Percentiles rank a stretch among this genome's conserved stretches.
phyloP scores from a whole-genome alignment of 2,888 invertebrate genomes.

The Yponomeuta sedellus region DNA sequence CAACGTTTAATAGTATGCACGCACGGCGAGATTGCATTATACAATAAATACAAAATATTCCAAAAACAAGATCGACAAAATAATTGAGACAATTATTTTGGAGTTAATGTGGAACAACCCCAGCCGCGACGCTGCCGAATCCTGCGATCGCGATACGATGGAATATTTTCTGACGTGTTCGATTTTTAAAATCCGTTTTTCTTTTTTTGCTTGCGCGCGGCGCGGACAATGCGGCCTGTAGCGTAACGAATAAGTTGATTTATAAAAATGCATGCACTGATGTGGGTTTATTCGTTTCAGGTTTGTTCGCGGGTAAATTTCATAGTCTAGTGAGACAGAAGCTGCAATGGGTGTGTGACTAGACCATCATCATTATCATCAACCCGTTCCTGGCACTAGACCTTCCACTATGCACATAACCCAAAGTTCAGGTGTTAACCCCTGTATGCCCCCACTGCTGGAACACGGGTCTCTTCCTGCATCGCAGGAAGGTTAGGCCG shows the following conservation, averaged over 20 bases:
- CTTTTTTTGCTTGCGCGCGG: constrained; percentile 41
- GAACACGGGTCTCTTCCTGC: too few relatives aligned
- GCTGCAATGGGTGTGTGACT: too few relatives aligned
- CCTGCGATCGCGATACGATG: constrained; percentile 45
- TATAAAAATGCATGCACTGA: constrained; percentile 53
- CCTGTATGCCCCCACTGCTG: too few relatives aligned
- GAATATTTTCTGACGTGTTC: constrained; percentile 62
- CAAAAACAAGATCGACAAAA: neutral
- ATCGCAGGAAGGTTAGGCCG: too few relatives aligned
- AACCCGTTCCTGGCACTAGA: too few relatives aligned
- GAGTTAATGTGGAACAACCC: constrained; percentile 25
- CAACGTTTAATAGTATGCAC: too few relatives aligned
- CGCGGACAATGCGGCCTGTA: constrained; percentile 61
- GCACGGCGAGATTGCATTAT: too few relatives aligned
- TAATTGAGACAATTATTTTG: neutral
- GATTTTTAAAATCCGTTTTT: constrained; percentile 46
- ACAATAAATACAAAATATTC: too few relatives aligned
- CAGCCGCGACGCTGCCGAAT: constrained; percentile 32
- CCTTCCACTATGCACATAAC: too few relatives aligned
- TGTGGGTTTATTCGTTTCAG: constrained; percentile 31
- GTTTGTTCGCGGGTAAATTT: neutral
- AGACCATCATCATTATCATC: too few relatives aligned
- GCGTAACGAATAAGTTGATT: constrained; percentile 69
- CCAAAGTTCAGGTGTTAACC: too few relatives aligned
- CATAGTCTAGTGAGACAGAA: neutral